phyloP scores from a whole-genome alignment of 2,888 invertebrate species.

The Cerceris ruficornis region DNA sequence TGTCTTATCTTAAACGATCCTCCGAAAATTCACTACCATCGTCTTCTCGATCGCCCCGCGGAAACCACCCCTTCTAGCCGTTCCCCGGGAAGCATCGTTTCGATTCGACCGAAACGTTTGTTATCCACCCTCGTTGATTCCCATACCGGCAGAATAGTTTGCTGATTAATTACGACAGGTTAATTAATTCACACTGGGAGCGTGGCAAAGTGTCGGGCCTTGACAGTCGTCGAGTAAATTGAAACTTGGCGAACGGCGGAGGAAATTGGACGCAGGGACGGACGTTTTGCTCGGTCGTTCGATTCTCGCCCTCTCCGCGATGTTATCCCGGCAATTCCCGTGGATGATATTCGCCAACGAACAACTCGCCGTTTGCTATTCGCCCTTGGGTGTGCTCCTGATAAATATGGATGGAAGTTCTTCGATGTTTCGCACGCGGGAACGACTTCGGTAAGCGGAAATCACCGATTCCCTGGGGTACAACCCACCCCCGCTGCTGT shows the following conservation, averaged over 20 bases:
- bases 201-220: neutral
- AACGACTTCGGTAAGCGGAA: slow-evolving; percentile 14
- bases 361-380: no score
- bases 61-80: neutral
- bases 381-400: neutral
- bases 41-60: neutral
- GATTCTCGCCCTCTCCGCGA: neutral
- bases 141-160: neutral
- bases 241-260: slow-evolving; percentile 19
- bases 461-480: slow-evolving; percentile 1
- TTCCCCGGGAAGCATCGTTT: no score
- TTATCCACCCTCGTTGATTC: no score
- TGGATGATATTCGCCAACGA: neutral
- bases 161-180: slow-evolving; percentile 38
- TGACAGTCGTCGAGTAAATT: slow-evolving; percentile 14
- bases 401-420: slow-evolving; percentile 24
- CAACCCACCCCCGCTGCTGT: neutral
- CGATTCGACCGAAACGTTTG: no score
- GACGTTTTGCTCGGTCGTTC: neutral
- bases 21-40: neutral
- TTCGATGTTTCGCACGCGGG: neutral
- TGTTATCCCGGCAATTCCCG: no score
- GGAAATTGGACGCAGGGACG: slow-evolving; percentile 18
- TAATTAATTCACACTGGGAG: slow-evolving; percentile 43
- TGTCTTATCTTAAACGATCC: neutral